Evolutionary conservation across 2,113 vertebrate species (phyloP).

Genomic region (Syrrhaptes paradoxus): DNA sequence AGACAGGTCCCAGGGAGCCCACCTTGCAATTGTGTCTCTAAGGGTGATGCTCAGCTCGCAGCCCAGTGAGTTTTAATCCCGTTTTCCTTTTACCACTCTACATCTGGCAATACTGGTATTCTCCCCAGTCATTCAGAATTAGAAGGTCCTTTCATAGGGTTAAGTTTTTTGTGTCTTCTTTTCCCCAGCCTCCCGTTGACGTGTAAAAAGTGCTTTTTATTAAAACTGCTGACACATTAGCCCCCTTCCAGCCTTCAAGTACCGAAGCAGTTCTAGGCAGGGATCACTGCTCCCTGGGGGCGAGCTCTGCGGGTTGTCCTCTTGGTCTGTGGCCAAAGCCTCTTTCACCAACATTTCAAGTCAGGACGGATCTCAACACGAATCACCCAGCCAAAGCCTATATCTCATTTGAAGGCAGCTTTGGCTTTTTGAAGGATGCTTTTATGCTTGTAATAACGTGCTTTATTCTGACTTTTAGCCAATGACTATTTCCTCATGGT

Average conservation of each 20-base stretch:
- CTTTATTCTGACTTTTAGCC: background rate
- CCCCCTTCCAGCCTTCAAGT: background rate
- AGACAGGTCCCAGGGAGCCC: background rate
- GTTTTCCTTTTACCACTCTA: background rate
- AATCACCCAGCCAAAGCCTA: background rate
- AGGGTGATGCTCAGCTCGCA: background rate
- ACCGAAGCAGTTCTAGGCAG: background rate
- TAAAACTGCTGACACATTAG: background rate
- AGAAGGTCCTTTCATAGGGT: background rate
- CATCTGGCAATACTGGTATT: background rate
- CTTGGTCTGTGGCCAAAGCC: background rate
- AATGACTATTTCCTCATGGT: background rate
- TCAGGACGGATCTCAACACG: background rate
- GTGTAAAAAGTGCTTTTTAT: background rate
- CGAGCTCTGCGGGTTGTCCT: background rate
- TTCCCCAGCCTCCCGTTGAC: background rate
- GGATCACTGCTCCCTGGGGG: background rate
- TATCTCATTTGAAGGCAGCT: background rate
- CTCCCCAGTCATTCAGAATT: background rate
- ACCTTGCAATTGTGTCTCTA: background rate
- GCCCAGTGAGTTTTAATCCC: background rate
- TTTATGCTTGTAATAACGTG: background rate
- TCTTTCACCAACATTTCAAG: background rate
- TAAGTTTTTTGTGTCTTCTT: background rate
- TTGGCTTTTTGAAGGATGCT: slow-evolving; percentile 17